phyloP scores from a whole-genome alignment of 2,113 vertebrate genomes.

The Ranitomeya variabilis region DNA sequence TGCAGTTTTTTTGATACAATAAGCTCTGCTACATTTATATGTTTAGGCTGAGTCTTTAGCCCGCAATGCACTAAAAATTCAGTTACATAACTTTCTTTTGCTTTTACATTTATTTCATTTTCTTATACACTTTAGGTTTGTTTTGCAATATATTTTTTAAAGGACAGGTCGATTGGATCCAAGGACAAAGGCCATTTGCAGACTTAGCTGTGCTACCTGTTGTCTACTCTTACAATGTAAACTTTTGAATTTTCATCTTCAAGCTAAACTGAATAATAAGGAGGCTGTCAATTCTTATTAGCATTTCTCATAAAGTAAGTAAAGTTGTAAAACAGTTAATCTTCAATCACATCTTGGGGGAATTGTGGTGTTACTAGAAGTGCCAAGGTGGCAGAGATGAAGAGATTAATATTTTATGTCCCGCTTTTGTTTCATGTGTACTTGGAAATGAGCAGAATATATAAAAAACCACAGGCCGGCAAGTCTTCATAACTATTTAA shows the following conservation, averaged over 20 bases:
- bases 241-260: background rate
- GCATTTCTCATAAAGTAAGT: slow-evolving; percentile 9
- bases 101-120: background rate
- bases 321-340: slow-evolving; percentile 50
- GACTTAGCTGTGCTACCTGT: background rate
- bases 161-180: background rate
- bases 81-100: too few relatives aligned
- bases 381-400: slow-evolving; percentile 44
- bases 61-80: too few relatives aligned
- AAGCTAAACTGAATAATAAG: slow-evolving; percentile 12
- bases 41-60: background rate
- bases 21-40: background rate
- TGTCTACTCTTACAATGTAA: background rate
- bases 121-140: background rate
- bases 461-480: slow-evolving; percentile 29
- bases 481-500: slow-evolving; percentile 36
- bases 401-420: slow-evolving; percentile 46
- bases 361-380: slow-evolving; percentile 33
- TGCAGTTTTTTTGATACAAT: background rate
- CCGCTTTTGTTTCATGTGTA: slow-evolving; percentile 48
- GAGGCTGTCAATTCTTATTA: background rate
- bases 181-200: background rate
- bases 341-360: slow-evolving; percentile 33
- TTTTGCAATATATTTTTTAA: background rate
- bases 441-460: slow-evolving; percentile 50